A percentile compares a stretch with the other conserved stretches of the same genome.
phyloP scores from a whole-genome alignment of 2,113 vertebrate species.

The Anhinga rufa region DNA sequence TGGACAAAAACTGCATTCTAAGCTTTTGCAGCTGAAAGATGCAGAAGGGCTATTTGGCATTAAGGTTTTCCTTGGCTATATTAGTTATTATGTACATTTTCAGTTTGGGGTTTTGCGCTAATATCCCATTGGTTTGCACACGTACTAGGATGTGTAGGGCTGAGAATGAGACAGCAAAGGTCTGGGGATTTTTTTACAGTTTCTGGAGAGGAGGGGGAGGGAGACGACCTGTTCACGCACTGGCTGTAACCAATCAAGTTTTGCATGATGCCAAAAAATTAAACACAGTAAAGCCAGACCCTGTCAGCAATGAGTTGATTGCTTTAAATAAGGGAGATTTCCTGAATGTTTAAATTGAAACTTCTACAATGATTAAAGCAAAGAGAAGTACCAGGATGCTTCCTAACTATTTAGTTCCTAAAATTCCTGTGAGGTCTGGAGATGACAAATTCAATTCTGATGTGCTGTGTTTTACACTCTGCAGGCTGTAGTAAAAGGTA shows the following conservation, averaged over 20 bases:
- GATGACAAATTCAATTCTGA: conserved; percentile 89
- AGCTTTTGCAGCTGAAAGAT: background rate
- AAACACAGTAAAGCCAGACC: conserved; percentile 77
- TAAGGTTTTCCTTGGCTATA: background rate
- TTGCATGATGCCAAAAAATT: conserved; percentile 79
- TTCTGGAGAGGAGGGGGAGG: background rate
- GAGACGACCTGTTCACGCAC: conserved; percentile 37
- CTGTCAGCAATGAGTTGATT: conserved; percentile 79
- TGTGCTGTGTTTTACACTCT: conserved; percentile 82
- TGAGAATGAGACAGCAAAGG: conserved; percentile 30
- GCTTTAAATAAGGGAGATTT: conserved; percentile 87
- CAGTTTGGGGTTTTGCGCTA: conserved; percentile 2
- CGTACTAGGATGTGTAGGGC: background rate
- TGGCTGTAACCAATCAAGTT: conserved; percentile 78
- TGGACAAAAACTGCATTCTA: background rate
- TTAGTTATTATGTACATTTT: conserved; percentile 26
- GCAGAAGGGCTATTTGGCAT: background rate
- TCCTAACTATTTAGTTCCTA: conserved; percentile 82
- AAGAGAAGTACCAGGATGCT: conserved; percentile 79
- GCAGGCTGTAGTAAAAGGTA: conserved; percentile 78
- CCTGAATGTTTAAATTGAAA: conserved; percentile 85
- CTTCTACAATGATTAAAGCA: conserved; percentile 85
- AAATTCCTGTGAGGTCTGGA: conserved; percentile 85
- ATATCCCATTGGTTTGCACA: conserved; percentile 11
- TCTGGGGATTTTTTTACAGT: conserved; percentile 36